phyloP scores from a whole-genome alignment of 2,888 invertebrate species.

The Trissoscelio sp. region DNA sequence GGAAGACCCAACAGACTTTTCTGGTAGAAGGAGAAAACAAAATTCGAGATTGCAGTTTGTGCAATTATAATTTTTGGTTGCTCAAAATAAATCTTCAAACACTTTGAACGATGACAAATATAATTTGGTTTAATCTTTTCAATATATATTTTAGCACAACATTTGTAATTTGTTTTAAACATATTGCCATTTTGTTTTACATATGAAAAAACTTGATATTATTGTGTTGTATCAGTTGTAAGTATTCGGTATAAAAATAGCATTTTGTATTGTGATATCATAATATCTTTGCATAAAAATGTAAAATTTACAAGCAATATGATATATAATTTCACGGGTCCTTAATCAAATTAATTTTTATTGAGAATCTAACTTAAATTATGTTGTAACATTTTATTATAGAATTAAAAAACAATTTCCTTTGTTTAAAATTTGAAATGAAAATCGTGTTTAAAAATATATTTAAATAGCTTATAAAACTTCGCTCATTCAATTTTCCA shows the following conservation, averaged over 20 bases:
- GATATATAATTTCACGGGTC: neutral
- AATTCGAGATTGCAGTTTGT: neutral
- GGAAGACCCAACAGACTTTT: too few species aligned
- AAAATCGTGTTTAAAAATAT: neutral
- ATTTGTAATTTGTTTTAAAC: conserved; percentile 27
- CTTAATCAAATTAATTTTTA: neutral
- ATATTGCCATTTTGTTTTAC: conserved; percentile 49
- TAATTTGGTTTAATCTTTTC: conserved; percentile 47
- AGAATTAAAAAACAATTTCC: neutral
- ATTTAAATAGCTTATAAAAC: neutral
- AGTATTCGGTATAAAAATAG: conserved; percentile 64
- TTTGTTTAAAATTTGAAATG: too few species aligned
- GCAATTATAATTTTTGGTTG: conserved; percentile 25
- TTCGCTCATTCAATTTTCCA: conserved; percentile 33
- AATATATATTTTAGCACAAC: conserved; percentile 30
- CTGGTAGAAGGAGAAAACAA: too few species aligned
- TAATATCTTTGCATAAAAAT: conserved; percentile 47
- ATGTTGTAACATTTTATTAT: too few species aligned
- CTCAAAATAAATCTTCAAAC: conserved; percentile 28
- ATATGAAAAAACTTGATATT: conserved; percentile 50
- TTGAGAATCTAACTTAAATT: too few species aligned
- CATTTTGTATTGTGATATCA: conserved; percentile 59
- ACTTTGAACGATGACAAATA: conserved; percentile 44
- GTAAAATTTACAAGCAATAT: conserved; percentile 34
- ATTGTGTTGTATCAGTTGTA: conserved; percentile 47